Evolutionary conservation across 2,113 vertebrate species (phyloP).

Genomic region (Petromus typicus): DNA sequence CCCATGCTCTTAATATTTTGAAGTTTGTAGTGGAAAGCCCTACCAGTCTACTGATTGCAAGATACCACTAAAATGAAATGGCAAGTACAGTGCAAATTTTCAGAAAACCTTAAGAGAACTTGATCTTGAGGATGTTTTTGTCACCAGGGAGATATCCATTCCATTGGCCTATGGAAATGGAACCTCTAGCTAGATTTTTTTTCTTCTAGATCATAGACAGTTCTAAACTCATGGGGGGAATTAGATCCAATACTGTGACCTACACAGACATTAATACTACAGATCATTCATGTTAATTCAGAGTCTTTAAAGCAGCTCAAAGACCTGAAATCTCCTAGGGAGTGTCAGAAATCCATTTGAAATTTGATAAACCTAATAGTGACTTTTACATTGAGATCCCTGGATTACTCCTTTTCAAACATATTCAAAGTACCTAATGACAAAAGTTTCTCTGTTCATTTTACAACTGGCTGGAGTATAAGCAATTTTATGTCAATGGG

Average conservation of each 20-base stretch:
- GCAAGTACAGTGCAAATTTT: neutral
- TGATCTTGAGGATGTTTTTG: neutral
- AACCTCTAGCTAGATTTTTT: neutral
- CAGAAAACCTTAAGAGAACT: slow-evolving; percentile 10
- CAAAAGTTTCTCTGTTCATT: neutral
- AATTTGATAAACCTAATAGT: neutral
- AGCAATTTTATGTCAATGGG: neutral
- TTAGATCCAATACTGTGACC: neutral
- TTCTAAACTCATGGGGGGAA: neutral
- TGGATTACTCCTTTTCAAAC: neutral
- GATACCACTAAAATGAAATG: slow-evolving; percentile 41
- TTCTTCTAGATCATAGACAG: neutral
- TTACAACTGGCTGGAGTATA: neutral
- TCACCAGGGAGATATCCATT: neutral
- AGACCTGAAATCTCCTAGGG: neutral
- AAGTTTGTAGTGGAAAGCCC: neutral
- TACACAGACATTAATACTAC: neutral
- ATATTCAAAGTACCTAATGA: neutral
- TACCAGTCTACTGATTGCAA: neutral
- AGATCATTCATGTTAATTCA: neutral
- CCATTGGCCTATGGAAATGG: neutral
- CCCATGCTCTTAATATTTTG: neutral
- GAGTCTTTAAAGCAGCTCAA: neutral
- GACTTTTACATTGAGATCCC: neutral
- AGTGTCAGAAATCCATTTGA: slow-evolving; percentile 35